A percentile compares a stretch with the other conserved stretches of the same genome.
Evolutionary conservation across 2,888 invertebrate species (phyloP).

Genomic region (Caenorhabditis panamensis): DNA sequence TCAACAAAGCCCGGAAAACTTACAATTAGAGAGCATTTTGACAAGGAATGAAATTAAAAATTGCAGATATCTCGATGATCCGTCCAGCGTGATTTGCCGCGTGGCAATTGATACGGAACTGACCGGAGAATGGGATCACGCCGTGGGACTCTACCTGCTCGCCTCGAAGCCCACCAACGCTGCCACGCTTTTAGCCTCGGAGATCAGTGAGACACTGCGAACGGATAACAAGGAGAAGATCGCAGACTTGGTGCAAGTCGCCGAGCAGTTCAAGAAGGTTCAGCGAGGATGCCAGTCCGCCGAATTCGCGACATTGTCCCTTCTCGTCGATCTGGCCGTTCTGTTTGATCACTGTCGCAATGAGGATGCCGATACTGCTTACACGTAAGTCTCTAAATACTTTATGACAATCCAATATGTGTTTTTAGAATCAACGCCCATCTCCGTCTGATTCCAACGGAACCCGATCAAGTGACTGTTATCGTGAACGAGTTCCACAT

Average conservation of each 20-base stretch:
- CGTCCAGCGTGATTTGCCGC: conserved; percentile 71
- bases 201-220: conserved; percentile 62
- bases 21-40: conserved; percentile 5
- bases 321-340: conserved; percentile 69
- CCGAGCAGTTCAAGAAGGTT: conserved; percentile 56
- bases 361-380: conserved; percentile 60
- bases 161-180: conserved; percentile 63
- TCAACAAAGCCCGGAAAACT: not conserved
- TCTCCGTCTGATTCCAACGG: conserved; percentile 66
- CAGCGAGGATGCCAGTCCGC: conserved; percentile 52
- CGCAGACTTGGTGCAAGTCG: conserved; percentile 40
- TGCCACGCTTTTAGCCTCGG: conserved; percentile 56
- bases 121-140: conserved; percentile 72
- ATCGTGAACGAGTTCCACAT: conserved; percentile 72
- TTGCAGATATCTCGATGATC: conserved; percentile 69
- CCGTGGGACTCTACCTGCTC: conserved; percentile 71
- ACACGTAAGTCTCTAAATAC: conserved; percentile 29
- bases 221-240: conserved; percentile 50
- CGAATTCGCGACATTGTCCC: conserved; percentile 67
- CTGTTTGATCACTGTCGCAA: conserved; percentile 69
- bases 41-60: conserved; percentile 3
- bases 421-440: conserved; percentile 53
- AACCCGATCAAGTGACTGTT: conserved; percentile 60
- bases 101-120: conserved; percentile 76
- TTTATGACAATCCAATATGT: not conserved